Conservation (phyloP, 2,113 vertebrate genomes). For the Corapipo altera region DNA sequence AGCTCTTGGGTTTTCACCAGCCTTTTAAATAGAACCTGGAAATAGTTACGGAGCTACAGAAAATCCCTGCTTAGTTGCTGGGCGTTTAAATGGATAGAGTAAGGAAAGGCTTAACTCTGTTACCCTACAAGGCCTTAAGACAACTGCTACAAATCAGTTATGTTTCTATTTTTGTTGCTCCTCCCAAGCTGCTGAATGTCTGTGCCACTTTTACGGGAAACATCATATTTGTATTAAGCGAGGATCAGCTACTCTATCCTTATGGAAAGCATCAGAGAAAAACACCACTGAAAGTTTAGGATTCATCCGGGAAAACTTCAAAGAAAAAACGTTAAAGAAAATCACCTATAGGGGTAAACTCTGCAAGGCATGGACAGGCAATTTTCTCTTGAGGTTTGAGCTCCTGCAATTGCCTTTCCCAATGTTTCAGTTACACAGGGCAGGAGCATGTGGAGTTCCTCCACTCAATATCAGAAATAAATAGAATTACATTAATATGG, state of each 20-base stretch:
- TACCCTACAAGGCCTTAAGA: conserved; percentile 64
- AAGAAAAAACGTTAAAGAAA: not conserved
- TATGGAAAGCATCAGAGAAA: rapidly evolving
- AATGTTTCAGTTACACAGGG: not conserved
- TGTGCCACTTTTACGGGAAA: not conserved
- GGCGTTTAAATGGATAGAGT: conserved; percentile 20
- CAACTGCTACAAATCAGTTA: conserved; percentile 13
- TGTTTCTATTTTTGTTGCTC: conserved; percentile 55
- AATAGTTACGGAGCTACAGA: not conserved
- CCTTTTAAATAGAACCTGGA: not conserved
- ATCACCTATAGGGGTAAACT: not conserved
- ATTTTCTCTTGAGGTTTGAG: not conserved
- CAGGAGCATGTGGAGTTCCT: not conserved
- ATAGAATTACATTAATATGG: not conserved
- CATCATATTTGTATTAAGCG: not conserved
- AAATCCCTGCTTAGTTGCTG: conserved; percentile 48
- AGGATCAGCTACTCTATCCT: not conserved
- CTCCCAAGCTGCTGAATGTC: conserved; percentile 31
- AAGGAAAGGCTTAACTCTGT: conserved; percentile 46
- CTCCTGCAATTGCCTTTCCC: not conserved
- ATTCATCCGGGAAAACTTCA: not conserved
- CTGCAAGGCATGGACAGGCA: not conserved
- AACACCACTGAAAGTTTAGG: not conserved
- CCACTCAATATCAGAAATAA: not conserved
- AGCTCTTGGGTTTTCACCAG: not conserved